A percentile compares a stretch with the other conserved stretches of the same genome.
phyloP scores from a whole-genome alignment of 92 coral and sea anemone species.

The Paramuricea clavata region DNA sequence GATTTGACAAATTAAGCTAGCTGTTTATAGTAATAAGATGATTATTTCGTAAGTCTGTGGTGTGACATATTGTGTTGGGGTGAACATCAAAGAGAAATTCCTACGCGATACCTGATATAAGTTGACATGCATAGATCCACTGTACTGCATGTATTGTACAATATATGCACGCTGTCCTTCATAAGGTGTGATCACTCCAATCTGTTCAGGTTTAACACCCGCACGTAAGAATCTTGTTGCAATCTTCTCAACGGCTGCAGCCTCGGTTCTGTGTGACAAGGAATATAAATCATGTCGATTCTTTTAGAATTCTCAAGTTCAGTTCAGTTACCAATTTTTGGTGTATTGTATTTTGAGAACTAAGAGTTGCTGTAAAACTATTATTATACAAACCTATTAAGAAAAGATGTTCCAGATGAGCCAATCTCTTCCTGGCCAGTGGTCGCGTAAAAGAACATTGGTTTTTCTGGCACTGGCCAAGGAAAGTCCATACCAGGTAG shows the following conservation, averaged over 20 bases:
- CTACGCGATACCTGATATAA: constrained; percentile 90
- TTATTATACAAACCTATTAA: constrained; percentile 83
- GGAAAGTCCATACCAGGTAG: constrained; percentile 99
- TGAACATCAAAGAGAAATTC: no score
- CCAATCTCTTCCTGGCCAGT: constrained; percentile 99
- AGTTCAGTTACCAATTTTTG: no score
- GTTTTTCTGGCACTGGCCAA: constrained; percentile 98
- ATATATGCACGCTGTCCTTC: constrained; percentile 98
- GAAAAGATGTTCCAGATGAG: constrained; percentile 98
- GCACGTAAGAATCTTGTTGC: constrained; percentile 97
- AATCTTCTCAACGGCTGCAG: constrained; percentile 98
- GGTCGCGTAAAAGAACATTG: constrained; percentile 97
- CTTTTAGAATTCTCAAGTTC: no score
- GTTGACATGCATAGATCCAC: constrained; percentile 98
- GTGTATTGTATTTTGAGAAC: no score
- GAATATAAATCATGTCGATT: no score
- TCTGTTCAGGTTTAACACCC: constrained; percentile 98
- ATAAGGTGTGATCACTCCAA: constrained; percentile 98
- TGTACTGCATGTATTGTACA: constrained; percentile 99
- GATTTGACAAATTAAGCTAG: no score
- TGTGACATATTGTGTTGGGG: no score
- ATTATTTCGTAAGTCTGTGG: background rate
- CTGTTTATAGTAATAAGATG: no score
- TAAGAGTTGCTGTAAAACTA: no score
- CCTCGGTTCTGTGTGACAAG: constrained; percentile 82